Percentiles rank a stretch among this genome's conserved stretches.
These are phyloP conservation scores for Pachycephus smyrnensis DNA, from an alignment of 2,888 invertebrate genomes.

Conservation along the genomic window DNA sequence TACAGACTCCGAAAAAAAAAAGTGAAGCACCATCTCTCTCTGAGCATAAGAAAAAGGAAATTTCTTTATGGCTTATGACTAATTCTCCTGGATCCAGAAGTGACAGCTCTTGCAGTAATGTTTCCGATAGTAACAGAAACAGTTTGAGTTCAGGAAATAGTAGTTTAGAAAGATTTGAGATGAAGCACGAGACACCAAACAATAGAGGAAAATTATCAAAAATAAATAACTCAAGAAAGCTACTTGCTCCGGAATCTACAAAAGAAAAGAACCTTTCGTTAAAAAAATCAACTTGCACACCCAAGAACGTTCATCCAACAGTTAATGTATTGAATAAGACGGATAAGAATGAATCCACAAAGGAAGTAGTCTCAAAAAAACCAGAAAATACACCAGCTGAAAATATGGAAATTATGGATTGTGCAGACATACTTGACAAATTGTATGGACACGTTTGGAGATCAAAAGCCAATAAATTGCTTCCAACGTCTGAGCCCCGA, in stretches of 20 bases:
- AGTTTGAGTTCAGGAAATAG: slow-evolving; percentile 59
- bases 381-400: slow-evolving; percentile 14
- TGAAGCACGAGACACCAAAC: slow-evolving; percentile 62
- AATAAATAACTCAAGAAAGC: neutral
- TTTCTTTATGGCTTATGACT: slow-evolving; percentile 55
- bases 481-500: slow-evolving; percentile 48
- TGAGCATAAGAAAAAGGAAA: slow-evolving; percentile 53
- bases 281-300: slow-evolving; percentile 10
- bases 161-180: slow-evolving; percentile 60
- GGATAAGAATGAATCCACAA: neutral
- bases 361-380: slow-evolving; percentile 4
- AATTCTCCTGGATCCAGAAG: slow-evolving; percentile 45
- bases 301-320: neutral
- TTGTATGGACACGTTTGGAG: slow-evolving; percentile 73
- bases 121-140: slow-evolving; percentile 45
- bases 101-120: slow-evolving; percentile 49
- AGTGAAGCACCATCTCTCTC: slow-evolving; percentile 38
- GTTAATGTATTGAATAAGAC: neutral
- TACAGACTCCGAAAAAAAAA: slow-evolving; percentile 22
- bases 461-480: slow-evolving; percentile 57
- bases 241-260: neutral
- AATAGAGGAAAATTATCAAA: slow-evolving; percentile 53
- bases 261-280: slow-evolving; percentile 14
- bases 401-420: slow-evolving; percentile 43
- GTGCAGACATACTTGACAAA: slow-evolving; percentile 65